Evolutionary conservation across 2,113 vertebrate species (phyloP).

Genomic region (Anhinga rufa): DNA sequence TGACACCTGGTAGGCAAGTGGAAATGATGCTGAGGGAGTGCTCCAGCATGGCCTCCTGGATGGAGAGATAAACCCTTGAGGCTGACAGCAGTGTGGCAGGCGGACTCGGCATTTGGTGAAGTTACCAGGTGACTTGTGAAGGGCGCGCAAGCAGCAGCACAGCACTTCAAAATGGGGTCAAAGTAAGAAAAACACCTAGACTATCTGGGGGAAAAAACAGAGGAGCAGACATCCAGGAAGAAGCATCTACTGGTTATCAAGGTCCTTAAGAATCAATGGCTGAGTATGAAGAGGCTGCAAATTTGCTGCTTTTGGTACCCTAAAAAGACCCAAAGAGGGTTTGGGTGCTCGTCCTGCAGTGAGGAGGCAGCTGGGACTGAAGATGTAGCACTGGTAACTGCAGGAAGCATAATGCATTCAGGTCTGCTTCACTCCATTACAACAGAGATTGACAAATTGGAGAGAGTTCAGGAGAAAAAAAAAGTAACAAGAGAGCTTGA

Average conservation of each 20-base stretch:
- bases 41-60: background rate
- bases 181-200: background rate
- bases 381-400: background rate
- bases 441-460: constrained; percentile 58
- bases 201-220: background rate
- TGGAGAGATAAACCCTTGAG: background rate
- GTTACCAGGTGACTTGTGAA: background rate
- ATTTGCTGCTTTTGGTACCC: background rate
- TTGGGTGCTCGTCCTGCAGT: background rate
- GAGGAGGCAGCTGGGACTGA: background rate
- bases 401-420: constrained; percentile 41
- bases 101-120: background rate
- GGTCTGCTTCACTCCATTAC: constrained; percentile 41
- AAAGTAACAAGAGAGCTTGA: constrained; percentile 48
- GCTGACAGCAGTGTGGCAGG: background rate
- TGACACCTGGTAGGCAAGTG: background rate
- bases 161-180: background rate
- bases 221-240: background rate
- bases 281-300: background rate
- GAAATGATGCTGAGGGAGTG: background rate
- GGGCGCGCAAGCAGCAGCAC: background rate
- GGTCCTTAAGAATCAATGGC: rapidly evolving
- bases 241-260: background rate
- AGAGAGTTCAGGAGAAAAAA: constrained; percentile 36
- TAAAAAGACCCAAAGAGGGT: background rate